Evolutionary conservation across 2,113 vertebrate species (phyloP), one percentile per base, ranked within the genome.

Genomic region (Triplophysa tibetana): DNA sequence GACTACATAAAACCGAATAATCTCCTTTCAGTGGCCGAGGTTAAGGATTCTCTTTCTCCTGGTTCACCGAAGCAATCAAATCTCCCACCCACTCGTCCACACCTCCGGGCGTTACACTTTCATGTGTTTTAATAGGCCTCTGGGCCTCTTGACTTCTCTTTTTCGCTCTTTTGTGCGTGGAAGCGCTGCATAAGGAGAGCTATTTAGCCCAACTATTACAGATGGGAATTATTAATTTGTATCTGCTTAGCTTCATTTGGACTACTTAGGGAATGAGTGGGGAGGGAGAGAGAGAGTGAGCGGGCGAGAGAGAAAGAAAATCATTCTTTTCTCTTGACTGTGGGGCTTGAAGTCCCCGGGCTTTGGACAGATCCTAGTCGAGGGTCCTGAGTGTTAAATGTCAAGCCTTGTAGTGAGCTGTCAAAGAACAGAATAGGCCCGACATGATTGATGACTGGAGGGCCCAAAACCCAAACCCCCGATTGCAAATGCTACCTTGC

Each of bases 321-420:
- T 90, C 91, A 91, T 90, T 91, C 90, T 90, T 86, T 93, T 92
- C 88, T 86, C 90, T 92, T 88, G 91, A 89, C 62, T 90, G 84
- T 90, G 88, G 85, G 90, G 91, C 87, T 88, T 73, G 90, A 89
- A 91, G 88, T 91, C 92, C 92, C 75, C 88, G 91, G 94, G 94
- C 93, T 94, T 92, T 58, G 69, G 89, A 93, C 94, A 92, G 91
- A 92, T 95, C 93, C 94, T 95, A 92, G 92, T 95, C 93, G 93
- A 89, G 93, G 95, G 96, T 98, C 94, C 89, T 90, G 92, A 93
- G 96, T 97, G 96, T 98, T 97, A 99, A 96, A 98, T 98, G 97
- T 98, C 97, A 96, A 93, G 95, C 95, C 96, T 97, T 97, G 96
- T 96, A 98, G 96, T 93, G 92, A 96, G 96, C 96, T 99, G 97